phyloP scores from a whole-genome alignment of 2,888 invertebrate species.

The Drosophila mayaguana region DNA sequence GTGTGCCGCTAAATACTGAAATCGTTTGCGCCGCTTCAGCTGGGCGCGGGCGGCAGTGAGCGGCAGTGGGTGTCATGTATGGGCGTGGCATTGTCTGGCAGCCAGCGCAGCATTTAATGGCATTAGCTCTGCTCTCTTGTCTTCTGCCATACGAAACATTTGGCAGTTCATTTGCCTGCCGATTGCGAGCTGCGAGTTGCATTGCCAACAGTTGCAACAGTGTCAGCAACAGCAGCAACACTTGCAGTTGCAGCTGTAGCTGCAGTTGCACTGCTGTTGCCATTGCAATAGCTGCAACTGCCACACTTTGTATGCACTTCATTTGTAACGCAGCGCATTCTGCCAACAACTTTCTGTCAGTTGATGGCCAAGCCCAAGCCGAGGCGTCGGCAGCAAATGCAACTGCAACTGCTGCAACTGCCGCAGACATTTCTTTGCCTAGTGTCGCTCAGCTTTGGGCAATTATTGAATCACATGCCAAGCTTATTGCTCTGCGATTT shows the following conservation, averaged over 20 bases:
- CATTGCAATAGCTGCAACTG: slow-evolving; percentile 34
- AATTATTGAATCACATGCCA: not conserved
- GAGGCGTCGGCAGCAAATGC: not conserved
- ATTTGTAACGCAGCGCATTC: slow-evolving; percentile 42
- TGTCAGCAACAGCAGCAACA: slow-evolving; percentile 6
- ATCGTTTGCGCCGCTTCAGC: not conserved
- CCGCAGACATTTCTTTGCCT: slow-evolving; percentile 1
- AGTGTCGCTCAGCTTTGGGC: not conserved
- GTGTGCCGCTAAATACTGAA: slow-evolving; percentile 11
- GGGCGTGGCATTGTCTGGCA: slow-evolving; percentile 24
- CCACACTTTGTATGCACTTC: slow-evolving; percentile 49
- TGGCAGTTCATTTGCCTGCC: slow-evolving; percentile 7
- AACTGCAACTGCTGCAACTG: not conserved
- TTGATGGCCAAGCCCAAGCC: slow-evolving; percentile 13
- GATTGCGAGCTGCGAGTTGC: not conserved
- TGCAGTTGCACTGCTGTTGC: slow-evolving; percentile 18
- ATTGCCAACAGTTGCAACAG: slow-evolving; percentile 6
- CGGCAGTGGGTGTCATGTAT: not conserved
- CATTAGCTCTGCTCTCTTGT: not conserved
- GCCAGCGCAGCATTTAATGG: slow-evolving; percentile 15
- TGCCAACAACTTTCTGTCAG: slow-evolving; percentile 32
- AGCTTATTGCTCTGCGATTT: not conserved
- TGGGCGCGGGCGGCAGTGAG: not conserved
- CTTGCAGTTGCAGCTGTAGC: not conserved
- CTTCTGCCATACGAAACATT: slow-evolving; percentile 18